phyloP scores from a whole-genome alignment of 2,888 invertebrate species.

The Drosophila pullipes region DNA sequence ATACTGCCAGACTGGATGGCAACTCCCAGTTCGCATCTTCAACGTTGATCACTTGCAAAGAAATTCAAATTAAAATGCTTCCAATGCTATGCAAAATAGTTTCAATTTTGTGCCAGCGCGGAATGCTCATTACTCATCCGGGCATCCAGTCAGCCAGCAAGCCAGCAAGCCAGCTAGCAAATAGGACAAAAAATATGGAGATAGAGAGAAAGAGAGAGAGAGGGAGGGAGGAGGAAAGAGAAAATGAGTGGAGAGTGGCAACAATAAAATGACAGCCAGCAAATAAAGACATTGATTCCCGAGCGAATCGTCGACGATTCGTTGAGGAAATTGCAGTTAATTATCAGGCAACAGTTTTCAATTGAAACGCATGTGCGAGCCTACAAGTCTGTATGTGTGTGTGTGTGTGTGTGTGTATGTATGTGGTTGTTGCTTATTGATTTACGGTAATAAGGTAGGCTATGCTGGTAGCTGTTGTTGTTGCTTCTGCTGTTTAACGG shows the following conservation, averaged over 20 bases:
- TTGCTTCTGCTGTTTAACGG: conserved; percentile 44
- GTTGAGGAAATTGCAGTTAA: conserved; percentile 75
- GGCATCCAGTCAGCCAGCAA: neutral
- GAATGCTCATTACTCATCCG: conserved; percentile 79
- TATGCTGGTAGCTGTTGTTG: conserved; percentile 16
- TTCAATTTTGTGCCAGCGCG: conserved; percentile 75
- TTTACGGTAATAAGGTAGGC: conserved; percentile 63
- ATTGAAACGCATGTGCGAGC: conserved; percentile 28
- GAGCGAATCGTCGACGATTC: conserved; percentile 35
- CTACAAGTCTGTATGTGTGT: neutral
- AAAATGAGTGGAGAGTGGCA: conserved; percentile 8
- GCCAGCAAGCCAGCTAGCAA: neutral
- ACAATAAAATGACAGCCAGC: conserved; percentile 44
- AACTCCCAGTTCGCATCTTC: conserved; percentile 19
- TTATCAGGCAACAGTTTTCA: conserved; percentile 47
- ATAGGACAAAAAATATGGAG: conserved; percentile 4
- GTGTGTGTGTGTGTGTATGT: conserved; percentile 8
- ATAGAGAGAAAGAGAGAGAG: neutral
- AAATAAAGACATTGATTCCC: conserved; percentile 53
- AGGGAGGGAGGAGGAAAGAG: neutral
- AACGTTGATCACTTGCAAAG: conserved; percentile 75
- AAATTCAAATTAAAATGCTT: conserved; percentile 82
- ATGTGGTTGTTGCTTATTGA: conserved; percentile 62
- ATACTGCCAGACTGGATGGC: neutral
- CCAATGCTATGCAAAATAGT: conserved; percentile 81